Evolutionary conservation across 92 coral and sea anemone genomes (phyloP).

Genomic region (Virgularia gustaviana): DNA sequence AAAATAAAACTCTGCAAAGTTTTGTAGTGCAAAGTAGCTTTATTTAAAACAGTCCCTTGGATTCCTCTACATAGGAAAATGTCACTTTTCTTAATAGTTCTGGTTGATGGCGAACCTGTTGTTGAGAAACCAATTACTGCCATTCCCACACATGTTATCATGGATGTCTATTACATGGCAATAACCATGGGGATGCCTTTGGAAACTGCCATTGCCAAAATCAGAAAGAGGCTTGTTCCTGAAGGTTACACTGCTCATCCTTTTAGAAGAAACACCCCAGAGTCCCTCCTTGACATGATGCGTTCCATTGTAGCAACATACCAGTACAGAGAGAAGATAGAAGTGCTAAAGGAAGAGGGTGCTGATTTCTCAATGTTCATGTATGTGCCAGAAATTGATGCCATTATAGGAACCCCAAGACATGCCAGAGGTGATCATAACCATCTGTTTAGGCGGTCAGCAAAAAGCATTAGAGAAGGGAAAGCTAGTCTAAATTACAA

Average conservation of each 20-base stretch:
- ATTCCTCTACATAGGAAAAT: too few relatives aligned
- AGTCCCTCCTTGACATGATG: constrained; percentile 43
- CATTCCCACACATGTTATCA: constrained; percentile 33
- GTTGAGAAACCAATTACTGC: constrained; percentile 23
- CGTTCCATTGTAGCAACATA: constrained; percentile 43
- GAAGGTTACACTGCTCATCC: constrained; percentile 45
- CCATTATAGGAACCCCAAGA: constrained; percentile 23
- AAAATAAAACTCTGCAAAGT: too few relatives aligned
- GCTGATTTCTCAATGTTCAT: constrained; percentile 36
- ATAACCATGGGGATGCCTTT: constrained; percentile 15
- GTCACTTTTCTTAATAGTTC: constrained; percentile 31
- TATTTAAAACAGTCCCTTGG: too few relatives aligned
- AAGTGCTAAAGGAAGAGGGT: constrained; percentile 35
- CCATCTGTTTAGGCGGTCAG: constrained; percentile 25
- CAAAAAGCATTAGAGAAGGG: constrained; percentile 39
- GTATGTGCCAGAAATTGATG: constrained; percentile 54
- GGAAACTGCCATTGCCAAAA: constrained; percentile 39
- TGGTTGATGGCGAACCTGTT: constrained; percentile 28
- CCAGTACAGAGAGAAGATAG: constrained; percentile 3
- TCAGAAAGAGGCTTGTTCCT: constrained; percentile 50
- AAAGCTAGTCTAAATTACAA: constrained; percentile 37
- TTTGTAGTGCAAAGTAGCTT: too few relatives aligned
- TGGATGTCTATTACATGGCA: constrained; percentile 21
- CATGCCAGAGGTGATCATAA: constrained; percentile 64
- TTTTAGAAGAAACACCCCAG: constrained; percentile 49